Evolutionary conservation across 2,888 invertebrate species (phyloP).

Genomic region (Caenorhabditis doughertyi): DNA sequence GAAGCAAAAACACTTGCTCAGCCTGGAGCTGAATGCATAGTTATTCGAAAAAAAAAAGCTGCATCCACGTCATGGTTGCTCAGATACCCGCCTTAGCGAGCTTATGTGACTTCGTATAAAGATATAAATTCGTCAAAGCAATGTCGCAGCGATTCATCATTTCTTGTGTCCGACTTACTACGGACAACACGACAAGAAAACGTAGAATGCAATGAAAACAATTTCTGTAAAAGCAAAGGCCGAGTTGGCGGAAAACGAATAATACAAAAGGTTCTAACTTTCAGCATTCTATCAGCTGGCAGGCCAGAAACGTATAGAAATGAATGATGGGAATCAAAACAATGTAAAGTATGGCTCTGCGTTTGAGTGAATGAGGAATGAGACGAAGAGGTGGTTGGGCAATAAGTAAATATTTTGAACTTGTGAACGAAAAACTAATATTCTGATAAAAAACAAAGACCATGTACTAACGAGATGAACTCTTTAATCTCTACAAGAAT

Average conservation of each 20-base stretch:
- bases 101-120: constrained; percentile 13
- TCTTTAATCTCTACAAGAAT: too few species aligned
- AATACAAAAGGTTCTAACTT: constrained; percentile 19
- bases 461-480: too few species aligned
- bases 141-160: constrained; percentile 37
- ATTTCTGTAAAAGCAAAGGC: background rate
- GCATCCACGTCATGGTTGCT: constrained; percentile 44
- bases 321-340: background rate
- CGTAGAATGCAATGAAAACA: background rate
- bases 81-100: constrained; percentile 14
- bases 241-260: background rate
- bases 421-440: constrained; percentile 5
- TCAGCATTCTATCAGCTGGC: background rate
- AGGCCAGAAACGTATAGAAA: constrained; percentile 13
- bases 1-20: background rate
- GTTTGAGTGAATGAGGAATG: constrained; percentile 2
- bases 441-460: background rate
- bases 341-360: background rate
- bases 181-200: constrained; percentile 8
- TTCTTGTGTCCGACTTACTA: background rate
- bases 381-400: background rate
- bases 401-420: constrained; percentile 8
- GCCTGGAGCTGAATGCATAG: constrained; percentile 8
- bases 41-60: background rate
- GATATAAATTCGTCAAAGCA: constrained; percentile 45